Evolutionary conservation across 2,113 vertebrate genomes (phyloP), one percentile per base, ranked within the genome.

Genomic region (Isichthys henryi): DNA sequence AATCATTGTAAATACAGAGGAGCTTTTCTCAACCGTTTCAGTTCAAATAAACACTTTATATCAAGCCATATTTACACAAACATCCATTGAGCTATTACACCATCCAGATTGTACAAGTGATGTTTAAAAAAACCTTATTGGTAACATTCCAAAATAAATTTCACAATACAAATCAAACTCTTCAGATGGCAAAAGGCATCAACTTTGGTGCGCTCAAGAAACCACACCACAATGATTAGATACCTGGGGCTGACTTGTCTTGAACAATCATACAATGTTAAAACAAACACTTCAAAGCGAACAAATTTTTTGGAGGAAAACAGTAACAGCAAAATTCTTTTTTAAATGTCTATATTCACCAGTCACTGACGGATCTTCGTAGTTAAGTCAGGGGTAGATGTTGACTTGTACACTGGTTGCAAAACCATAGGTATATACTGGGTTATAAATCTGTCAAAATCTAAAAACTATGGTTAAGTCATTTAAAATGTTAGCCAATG

Each of bases 11-110:
- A 19, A 43, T 13, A 66, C 62, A 80, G 27, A 77, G 6, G 70
- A 43, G 31, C 8, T 80, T 74, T 77, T 35, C 35, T 1, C 31
- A 80, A 17, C 74, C 0, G 5, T 80, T 80, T 80, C 74, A 80
- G 31, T 80, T 80, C 74, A 80, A 80, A 80, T 80, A 80, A 80
- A 80, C 70, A 77, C 35, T 80, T 80, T 43, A 80, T 80, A 80
- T 35, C 74, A 80, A 80, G 31, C 74, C 74, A 80, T 80, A 80
- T 80, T 80, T 80, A 80, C 74, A 80, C 27, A 77, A 80, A 80
- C 35, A 80, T 80, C 35, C 62, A 70, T 80, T 80, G 27, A 35
- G 35, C 15, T 43, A 43, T 80, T 80, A 15, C 74, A 80, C 74
- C 15, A 80, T 15, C 35, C 74, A 80, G 35, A 43, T 43, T 80